These are phyloP conservation scores for Holacanthus passer DNA, from an alignment of 2,113 vertebrate species.

Conservation along the genomic window DNA sequence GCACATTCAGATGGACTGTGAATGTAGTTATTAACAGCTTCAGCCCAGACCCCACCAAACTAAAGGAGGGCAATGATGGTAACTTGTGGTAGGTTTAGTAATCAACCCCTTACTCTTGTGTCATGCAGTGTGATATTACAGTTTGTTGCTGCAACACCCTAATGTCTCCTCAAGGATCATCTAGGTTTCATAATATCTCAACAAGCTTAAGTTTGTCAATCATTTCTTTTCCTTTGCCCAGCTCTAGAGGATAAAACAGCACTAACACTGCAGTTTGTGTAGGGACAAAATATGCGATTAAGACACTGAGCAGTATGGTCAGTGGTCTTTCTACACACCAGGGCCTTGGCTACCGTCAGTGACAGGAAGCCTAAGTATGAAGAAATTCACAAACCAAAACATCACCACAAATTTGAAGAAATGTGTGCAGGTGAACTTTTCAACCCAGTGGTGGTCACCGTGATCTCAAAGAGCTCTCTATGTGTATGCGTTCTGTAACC, in stretches of 20 bases:
- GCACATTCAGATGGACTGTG: neutral
- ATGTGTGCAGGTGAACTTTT: constrained; percentile 4
- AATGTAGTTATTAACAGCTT: neutral
- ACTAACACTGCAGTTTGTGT: neutral
- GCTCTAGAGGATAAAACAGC: neutral
- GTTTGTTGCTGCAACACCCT: neutral
- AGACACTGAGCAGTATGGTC: neutral
- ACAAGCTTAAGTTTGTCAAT: neutral
- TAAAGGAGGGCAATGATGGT: neutral
- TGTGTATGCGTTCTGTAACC: constrained; percentile 20
- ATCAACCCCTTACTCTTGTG: neutral
- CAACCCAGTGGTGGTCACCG: neutral
- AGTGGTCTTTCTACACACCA: neutral
- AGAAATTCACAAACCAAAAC: neutral
- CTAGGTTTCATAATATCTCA: neutral
- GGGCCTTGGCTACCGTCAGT: neutral
- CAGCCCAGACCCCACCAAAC: neutral
- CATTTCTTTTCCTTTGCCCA: neutral
- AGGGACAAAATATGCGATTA: too few relatives aligned
- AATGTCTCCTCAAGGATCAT: neutral
- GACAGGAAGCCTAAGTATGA: neutral
- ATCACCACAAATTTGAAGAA: neutral
- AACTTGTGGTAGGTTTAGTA: neutral
- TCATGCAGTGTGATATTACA: neutral
- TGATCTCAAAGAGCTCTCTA: constrained; percentile 11